phyloP scores from a whole-genome alignment of 2,797 vertebrate genomes.

The Gallirallus australis region DNA sequence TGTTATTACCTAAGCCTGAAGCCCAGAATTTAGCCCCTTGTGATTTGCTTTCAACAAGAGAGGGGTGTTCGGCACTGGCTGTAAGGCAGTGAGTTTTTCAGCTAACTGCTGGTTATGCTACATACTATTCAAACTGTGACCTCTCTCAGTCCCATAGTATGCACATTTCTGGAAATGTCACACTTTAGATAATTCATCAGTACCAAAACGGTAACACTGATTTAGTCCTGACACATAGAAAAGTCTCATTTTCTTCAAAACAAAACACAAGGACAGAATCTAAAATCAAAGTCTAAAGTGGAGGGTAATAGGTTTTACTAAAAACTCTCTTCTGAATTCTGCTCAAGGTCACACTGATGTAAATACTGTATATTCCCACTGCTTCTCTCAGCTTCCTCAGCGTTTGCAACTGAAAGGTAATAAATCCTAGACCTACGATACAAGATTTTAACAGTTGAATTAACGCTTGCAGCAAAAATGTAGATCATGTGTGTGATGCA shows the following conservation, averaged over 20 bases:
- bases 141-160: not conserved
- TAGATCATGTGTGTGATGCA: not conserved
- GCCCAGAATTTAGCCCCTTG: not conserved
- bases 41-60: not conserved
- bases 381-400: not conserved
- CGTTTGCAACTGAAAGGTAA: not conserved
- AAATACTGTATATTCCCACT: not conserved
- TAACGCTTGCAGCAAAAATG: not conserved
- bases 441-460: not conserved
- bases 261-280: constrained; percentile 32
- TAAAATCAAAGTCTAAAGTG: constrained; percentile 30
- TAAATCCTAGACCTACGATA: not conserved
- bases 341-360: not conserved
- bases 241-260: constrained; percentile 2
- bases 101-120: not conserved
- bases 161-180: not conserved
- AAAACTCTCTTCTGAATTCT: not conserved
- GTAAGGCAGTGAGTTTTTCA: not conserved
- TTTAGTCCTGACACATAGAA: not conserved
- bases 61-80: not conserved
- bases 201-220: not conserved
- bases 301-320: not conserved
- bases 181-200: constrained; percentile 9
- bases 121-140: not conserved
- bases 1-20: not conserved